Conservation (phyloP, 2,888 invertebrate species). For the Ctenicera cuprea region DNA sequence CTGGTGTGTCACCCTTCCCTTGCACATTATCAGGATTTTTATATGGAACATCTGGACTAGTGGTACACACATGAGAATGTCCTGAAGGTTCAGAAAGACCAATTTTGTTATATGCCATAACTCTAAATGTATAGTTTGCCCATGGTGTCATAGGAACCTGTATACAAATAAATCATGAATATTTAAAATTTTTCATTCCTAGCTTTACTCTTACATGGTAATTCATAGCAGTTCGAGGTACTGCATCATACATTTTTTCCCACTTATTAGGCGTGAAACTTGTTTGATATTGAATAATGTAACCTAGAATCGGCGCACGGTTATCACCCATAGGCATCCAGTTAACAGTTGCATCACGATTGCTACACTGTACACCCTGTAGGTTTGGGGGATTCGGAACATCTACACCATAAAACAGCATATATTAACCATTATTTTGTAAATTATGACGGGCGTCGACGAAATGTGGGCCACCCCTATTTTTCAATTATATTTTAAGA, state of each 20-base stretch:
- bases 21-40: constrained; percentile 96
- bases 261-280: constrained; percentile 95
- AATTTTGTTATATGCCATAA: constrained; percentile 94
- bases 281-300: constrained; percentile 94
- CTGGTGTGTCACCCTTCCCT: constrained; percentile 91
- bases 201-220: constrained; percentile 74
- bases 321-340: constrained; percentile 97
- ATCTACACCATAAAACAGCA: constrained; percentile 76
- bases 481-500: too few relatives aligned
- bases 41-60: constrained; percentile 90
- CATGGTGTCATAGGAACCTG: constrained; percentile 85
- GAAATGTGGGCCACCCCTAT: too few relatives aligned
- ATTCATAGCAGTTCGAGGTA: constrained; percentile 85
- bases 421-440: too few relatives aligned
- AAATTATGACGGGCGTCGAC: too few relatives aligned
- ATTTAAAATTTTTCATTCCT: background rate
- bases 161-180: background rate
- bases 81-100: constrained; percentile 90
- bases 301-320: constrained; percentile 93
- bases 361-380: constrained; percentile 80
- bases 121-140: constrained; percentile 97
- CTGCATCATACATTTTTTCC: constrained; percentile 85
- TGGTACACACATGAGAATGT: constrained; percentile 89
- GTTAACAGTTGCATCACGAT: constrained; percentile 83
- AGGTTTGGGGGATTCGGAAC: constrained; percentile 92